Conservation (phyloP, 2,113 vertebrate genomes). For the Hiodon tergisus region DNA sequence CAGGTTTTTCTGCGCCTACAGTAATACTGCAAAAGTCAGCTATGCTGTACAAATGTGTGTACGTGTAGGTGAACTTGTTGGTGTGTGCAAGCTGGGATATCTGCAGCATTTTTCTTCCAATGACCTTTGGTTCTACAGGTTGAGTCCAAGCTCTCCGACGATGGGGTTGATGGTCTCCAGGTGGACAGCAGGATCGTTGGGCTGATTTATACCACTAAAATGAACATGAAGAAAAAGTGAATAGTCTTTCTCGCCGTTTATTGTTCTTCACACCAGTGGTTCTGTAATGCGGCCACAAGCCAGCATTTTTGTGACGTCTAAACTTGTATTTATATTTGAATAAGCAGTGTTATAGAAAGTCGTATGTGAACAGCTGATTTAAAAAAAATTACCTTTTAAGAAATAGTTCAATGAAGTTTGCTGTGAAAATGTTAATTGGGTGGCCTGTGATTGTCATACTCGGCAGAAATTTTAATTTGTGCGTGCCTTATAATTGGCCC, state of each 20-base stretch:
- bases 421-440: too few species aligned
- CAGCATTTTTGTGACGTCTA: too few species aligned
- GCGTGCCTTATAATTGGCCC: not conserved
- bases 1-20: not conserved
- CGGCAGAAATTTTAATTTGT: too few species aligned
- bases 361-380: too few species aligned
- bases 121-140: conserved; percentile 36
- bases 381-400: too few species aligned
- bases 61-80: not conserved
- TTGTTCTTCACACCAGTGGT: not conserved
- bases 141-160: conserved; percentile 42
- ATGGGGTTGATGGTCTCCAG: conserved; percentile 47
- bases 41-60: not conserved
- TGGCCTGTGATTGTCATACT: too few species aligned
- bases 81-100: not conserved
- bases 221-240: conserved; percentile 53
- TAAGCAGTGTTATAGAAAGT: too few species aligned
- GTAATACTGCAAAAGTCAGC: not conserved
- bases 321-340: too few species aligned
- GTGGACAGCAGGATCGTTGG: conserved; percentile 60
- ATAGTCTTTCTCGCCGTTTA: not conserved
- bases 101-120: not conserved
- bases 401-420: too few species aligned
- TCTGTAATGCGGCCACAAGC: too few species aligned
- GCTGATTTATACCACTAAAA: conserved; percentile 57